Evolutionary conservation across 2,113 vertebrate species (phyloP).

Genomic region (Pavo muticus): DNA sequence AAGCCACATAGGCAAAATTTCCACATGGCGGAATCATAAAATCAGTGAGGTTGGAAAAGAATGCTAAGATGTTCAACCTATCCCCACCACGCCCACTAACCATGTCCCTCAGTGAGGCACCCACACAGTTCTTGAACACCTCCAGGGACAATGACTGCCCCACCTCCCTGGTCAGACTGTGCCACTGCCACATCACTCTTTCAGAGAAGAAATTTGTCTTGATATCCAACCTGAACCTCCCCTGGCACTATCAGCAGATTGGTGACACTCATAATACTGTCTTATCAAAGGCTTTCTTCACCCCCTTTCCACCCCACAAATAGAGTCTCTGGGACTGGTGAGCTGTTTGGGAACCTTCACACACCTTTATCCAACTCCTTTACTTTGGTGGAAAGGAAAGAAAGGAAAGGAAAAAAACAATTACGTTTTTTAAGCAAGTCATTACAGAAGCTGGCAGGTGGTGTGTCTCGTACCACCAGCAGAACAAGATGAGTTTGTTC

Average conservation of each 20-base stretch:
- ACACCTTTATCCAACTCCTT: neutral
- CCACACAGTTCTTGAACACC: too few species aligned
- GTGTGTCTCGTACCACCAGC: neutral
- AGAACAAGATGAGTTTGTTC: conserved; percentile 30
- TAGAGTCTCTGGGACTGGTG: neutral
- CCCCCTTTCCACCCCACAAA: neutral
- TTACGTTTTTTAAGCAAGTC: neutral
- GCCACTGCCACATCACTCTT: too few species aligned
- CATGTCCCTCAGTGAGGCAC: neutral
- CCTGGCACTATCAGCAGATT: neutral
- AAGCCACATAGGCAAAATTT: neutral
- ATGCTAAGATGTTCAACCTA: neutral
- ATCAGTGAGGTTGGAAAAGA: neutral
- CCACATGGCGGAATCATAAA: neutral
- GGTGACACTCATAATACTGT: neutral
- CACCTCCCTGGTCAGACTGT: too few species aligned
- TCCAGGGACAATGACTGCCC: too few species aligned
- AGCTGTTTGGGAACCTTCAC: neutral
- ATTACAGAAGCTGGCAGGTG: neutral
- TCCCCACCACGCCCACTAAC: too few species aligned
- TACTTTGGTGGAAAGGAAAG: conserved; percentile 7
- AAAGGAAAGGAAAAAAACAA: neutral
- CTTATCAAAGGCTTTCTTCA: neutral
- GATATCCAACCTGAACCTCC: too few species aligned
- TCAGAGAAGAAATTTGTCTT: too few species aligned